Conservation (phyloP, 2,888 invertebrate genomes). For the Penaeus monodon region DNA sequence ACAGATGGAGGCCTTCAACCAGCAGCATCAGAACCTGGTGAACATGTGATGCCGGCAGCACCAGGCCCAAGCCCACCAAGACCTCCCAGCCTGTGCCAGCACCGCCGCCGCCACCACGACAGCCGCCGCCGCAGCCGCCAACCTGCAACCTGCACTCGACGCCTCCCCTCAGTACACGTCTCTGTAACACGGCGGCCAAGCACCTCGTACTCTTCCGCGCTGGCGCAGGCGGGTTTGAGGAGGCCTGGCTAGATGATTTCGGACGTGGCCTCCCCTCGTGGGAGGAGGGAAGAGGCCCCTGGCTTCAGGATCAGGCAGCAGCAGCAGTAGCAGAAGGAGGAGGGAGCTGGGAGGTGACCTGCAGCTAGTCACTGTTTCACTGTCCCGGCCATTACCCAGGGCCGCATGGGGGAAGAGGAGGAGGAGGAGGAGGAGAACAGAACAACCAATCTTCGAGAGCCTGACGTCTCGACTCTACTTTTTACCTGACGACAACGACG, state of each 20-base stretch:
- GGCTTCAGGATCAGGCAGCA: not conserved
- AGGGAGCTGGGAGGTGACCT: constrained; percentile 20
- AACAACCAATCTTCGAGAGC: no score
- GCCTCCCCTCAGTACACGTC: constrained; percentile 29
- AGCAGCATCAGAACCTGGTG: constrained; percentile 61
- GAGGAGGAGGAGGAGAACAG: no score
- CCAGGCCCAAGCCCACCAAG: constrained; percentile 16
- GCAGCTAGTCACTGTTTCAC: constrained; percentile 32
- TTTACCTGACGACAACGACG: no score
- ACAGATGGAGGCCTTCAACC: constrained; percentile 73
- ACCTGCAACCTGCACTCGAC: no score
- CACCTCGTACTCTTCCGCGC: constrained; percentile 15
- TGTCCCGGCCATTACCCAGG: not conserved
- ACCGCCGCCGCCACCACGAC: not conserved
- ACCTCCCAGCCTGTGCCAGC: constrained; percentile 19
- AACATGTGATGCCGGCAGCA: constrained; percentile 57
- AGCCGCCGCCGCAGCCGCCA: not conserved
- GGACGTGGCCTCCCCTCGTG: constrained; percentile 24
- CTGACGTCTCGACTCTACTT: no score
- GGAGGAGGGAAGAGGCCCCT: no score
- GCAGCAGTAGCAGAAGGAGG: not conserved
- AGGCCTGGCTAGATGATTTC: constrained; percentile 6
- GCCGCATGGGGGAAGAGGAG: no score
- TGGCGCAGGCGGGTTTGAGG: constrained; percentile 34
- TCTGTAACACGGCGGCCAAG: constrained; percentile 3